These are phyloP conservation scores for Microcebus lehilahytsara DNA, from an alignment of 2,113 vertebrate species.

Conservation along the genomic window DNA sequence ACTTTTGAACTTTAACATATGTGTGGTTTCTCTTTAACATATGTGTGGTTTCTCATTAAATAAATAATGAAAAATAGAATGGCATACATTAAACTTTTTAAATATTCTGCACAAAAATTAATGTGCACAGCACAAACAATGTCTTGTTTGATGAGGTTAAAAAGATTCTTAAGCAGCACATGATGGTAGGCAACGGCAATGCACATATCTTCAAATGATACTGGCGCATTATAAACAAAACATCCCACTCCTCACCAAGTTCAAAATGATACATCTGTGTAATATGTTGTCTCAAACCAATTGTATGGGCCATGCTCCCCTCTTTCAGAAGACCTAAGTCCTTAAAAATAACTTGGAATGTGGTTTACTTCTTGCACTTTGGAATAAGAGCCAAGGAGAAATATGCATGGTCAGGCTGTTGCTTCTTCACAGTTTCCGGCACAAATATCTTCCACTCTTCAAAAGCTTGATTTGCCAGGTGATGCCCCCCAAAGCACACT, in stretches of 20 bases:
- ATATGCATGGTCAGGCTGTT: background rate
- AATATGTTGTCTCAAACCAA: no score
- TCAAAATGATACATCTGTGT: background rate
- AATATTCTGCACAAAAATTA: background rate
- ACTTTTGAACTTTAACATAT: slow-evolving; percentile 28
- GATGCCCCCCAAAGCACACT: background rate
- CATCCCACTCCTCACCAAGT: background rate
- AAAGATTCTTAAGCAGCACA: slow-evolving; percentile 22
- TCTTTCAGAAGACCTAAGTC: background rate
- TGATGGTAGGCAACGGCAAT: background rate
- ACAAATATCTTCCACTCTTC: background rate
- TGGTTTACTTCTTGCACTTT: background rate
- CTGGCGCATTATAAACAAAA: background rate
- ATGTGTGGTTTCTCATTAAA: background rate
- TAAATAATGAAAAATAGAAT: slow-evolving; percentile 51
- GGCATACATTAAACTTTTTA: background rate
- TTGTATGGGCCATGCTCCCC: background rate
- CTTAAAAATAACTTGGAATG: background rate
- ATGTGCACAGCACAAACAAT: background rate
- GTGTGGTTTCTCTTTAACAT: slow-evolving; percentile 28
- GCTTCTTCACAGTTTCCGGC: background rate
- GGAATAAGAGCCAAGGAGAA: background rate
- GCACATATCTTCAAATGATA: background rate
- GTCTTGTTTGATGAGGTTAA: slow-evolving; percentile 23
- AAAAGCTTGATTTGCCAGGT: background rate